These are phyloP conservation scores for Anastrepha obliqua DNA, from an alignment of 1,140 invertebrate species.

Conservation along the genomic window DNA sequence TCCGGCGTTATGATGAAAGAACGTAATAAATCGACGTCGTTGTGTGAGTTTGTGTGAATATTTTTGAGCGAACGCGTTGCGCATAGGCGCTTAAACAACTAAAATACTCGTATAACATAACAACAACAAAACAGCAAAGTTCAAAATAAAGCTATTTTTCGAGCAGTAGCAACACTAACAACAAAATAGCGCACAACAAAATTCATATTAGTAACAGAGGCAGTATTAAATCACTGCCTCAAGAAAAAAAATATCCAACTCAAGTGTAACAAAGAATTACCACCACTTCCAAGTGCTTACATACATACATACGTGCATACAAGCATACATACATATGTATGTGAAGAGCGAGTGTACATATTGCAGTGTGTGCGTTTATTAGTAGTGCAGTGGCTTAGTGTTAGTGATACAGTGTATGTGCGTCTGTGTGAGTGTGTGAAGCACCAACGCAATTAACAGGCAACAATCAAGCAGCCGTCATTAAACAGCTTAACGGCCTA, in stretches of 20 bases:
- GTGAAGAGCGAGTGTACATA: neutral
- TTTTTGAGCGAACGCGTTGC: neutral
- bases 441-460: slow-evolving; percentile 28
- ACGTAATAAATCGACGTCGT: neutral
- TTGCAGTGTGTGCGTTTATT: slow-evolving; percentile 1
- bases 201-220: neutral
- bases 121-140: neutral
- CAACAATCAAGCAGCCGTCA: slow-evolving; percentile 4
- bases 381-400: neutral
- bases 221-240: neutral
- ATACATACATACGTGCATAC: no score
- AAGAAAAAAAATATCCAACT: neutral
- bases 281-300: neutral
- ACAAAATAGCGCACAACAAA: neutral
- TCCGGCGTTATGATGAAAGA: slow-evolving; percentile 1
- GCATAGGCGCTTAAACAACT: neutral
- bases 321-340: no score
- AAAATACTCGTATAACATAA: neutral
- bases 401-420: neutral
- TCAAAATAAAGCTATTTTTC: neutral
- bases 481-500: slow-evolving; percentile 2
- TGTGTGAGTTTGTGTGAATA: neutral
- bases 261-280: neutral
- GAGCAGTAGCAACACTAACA: neutral
- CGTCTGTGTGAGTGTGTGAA: neutral